Base-by-base conservation (phyloP, 2,797 vertebrate species). In the Amphiprion clarkii region DNA sequence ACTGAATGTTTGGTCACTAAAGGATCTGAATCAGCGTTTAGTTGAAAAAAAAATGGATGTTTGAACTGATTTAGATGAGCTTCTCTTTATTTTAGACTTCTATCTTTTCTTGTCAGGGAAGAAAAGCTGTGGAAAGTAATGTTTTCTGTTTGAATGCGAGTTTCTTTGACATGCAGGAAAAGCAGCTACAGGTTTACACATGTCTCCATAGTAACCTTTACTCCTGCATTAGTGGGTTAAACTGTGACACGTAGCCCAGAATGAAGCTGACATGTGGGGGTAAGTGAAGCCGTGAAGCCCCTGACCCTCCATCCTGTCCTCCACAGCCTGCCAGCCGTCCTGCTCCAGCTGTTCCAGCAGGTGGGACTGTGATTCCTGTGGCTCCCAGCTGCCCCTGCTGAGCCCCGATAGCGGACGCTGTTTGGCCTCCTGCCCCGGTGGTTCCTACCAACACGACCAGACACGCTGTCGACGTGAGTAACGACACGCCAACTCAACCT, bases 361-460 rank as follows among this genome's bases (percentile, higher is more conserved):
- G 1, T 95, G 96, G 71, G 95, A 95, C 63, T 99, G 98, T 69
- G 92, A 79, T 1, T 94, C 94, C 0, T 99, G 98, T 49, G 84
- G 85, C 1, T 69, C 95, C 1, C 80, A 56, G 71, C 90, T 94
- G 67, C 85, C 92, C 21, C 90, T 97, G 53, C 88, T 97, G 92
- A 93, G 92, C 58, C 12, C 85, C 0, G 88, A 85, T 1, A 81
- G 89, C 0, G 90, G 93, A 27, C 95, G 86, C 59, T 99, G 98
- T 40, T 93, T 98, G 88, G 2, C 89, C 2, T 84, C 87, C 12
- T 99, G 98, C 39, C 95, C 95, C 14, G 62, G 89, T 0, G 94
- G 95, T 1, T 96, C 95, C 75, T 97, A 95, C 76, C 96, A 87
- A 84, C 83, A 84, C 27, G 90, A 95, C 71, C 90, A 62, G 71